Evolutionary conservation across 2,113 vertebrate genomes (phyloP).

Genomic region (Ramphastos sulfuratus): DNA sequence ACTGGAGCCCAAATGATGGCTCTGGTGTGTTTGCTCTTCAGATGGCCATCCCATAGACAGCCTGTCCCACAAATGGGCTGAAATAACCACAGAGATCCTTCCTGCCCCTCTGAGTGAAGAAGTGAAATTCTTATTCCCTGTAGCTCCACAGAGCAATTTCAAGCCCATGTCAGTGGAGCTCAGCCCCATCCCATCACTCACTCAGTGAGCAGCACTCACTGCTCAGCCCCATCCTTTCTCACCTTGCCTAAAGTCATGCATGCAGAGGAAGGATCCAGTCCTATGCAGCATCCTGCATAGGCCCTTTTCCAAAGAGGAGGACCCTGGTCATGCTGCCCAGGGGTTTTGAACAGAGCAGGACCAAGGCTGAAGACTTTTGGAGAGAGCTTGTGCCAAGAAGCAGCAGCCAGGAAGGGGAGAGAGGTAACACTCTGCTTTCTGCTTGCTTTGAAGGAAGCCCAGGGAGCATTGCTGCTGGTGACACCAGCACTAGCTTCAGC

Average conservation of each 20-base stretch:
- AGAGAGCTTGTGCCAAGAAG: background rate
- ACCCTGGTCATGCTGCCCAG: background rate
- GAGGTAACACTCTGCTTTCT: background rate
- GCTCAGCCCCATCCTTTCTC: background rate
- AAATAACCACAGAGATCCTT: background rate
- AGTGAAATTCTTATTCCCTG: background rate
- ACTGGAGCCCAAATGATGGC: background rate
- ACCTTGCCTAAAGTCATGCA: fast-evolving
- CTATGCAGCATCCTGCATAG: background rate
- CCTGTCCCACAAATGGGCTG: background rate
- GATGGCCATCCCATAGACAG: fast-evolving
- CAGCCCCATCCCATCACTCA: background rate
- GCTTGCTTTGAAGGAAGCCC: background rate
- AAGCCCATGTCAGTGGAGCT: background rate
- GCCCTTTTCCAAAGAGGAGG: background rate
- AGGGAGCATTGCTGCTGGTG: background rate
- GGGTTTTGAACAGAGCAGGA: background rate
- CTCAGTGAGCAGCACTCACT: background rate
- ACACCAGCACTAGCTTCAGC: background rate
- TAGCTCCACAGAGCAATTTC: background rate
- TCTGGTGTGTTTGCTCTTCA: background rate
- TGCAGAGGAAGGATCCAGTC: background rate
- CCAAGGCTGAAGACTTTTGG: background rate
- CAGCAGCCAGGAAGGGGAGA: background rate
- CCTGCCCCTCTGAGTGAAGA: fast-evolving